Conservation (phyloP, 2,113 vertebrate species). For the Syngnathus scovelli region DNA sequence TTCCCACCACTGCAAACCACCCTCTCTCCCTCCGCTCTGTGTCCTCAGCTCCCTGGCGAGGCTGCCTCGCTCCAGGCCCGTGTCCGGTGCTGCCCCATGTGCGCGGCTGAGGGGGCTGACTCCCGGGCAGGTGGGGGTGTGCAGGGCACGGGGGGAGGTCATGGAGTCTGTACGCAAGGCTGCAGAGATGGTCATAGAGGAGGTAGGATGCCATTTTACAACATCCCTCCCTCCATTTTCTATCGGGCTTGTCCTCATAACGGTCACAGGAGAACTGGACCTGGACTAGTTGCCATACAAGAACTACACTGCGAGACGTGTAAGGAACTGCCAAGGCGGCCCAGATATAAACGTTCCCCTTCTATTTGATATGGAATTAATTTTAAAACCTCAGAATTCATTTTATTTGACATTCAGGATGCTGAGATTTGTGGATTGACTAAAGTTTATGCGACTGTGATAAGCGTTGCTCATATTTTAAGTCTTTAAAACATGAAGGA, state of each 20-base stretch:
- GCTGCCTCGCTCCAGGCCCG: constrained; percentile 65
- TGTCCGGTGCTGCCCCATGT: constrained; percentile 63
- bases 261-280: too few species aligned
- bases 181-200: constrained; percentile 70
- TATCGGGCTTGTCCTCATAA: not conserved
- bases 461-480: not conserved
- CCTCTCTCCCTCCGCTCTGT: not conserved
- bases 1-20: not conserved
- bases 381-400: not conserved
- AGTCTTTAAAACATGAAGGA: not conserved
- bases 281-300: not conserved
- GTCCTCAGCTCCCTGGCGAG: constrained; percentile 68
- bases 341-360: not conserved
- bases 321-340: not conserved
- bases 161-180: constrained; percentile 70
- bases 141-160: constrained; percentile 68
- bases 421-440: not conserved
- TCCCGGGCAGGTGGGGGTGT: constrained; percentile 70
- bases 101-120: constrained; percentile 66
- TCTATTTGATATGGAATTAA: not conserved
- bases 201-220: constrained; percentile 53
- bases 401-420: not conserved
- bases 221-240: not conserved
- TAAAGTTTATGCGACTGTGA: not conserved
- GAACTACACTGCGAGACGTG: too few species aligned